A percentile compares a stretch with the other conserved stretches of the same genome.
Evolutionary conservation across 2,113 vertebrate species (phyloP).

Genomic region (Hipposideros armiger): DNA sequence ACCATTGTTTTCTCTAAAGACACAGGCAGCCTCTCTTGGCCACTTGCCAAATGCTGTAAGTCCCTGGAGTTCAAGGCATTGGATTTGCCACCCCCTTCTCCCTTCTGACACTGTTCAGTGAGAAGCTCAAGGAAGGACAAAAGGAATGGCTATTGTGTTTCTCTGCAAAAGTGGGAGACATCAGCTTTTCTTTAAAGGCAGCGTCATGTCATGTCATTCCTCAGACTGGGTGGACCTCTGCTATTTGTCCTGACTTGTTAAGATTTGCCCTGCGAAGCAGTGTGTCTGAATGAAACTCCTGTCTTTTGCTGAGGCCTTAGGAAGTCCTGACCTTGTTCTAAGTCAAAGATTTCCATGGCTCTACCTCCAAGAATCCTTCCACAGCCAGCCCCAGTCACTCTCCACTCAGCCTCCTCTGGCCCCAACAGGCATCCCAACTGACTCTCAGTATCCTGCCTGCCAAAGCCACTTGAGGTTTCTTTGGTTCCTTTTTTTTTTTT

Average conservation of each 20-base stretch:
- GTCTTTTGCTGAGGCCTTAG: neutral
- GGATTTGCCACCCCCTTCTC: neutral
- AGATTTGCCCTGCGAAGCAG: neutral
- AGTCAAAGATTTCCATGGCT: neutral
- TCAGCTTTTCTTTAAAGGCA: neutral
- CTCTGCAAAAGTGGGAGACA: neutral
- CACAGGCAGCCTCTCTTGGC: neutral
- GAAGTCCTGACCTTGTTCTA: neutral
- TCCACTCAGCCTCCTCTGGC: neutral
- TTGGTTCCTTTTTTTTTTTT: neutral
- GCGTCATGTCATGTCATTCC: neutral
- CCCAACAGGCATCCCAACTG: neutral
- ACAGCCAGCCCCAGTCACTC: neutral
- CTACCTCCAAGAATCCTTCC: neutral
- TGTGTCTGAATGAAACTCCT: neutral
- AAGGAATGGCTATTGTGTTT: neutral
- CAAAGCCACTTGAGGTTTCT: neutral
- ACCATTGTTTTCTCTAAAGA: neutral
- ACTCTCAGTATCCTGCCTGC: neutral
- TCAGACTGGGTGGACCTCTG: neutral
- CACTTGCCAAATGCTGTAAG: neutral
- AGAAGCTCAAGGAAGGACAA: neutral
- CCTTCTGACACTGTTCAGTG: neutral
- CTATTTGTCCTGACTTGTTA: slow-evolving; percentile 1
- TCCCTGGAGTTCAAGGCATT: neutral